Evolutionary conservation across 1,140 invertebrate genomes (phyloP), one percentile per base, ranked within the genome.

Genomic region (Pseudomyrmex dendroicus): DNA sequence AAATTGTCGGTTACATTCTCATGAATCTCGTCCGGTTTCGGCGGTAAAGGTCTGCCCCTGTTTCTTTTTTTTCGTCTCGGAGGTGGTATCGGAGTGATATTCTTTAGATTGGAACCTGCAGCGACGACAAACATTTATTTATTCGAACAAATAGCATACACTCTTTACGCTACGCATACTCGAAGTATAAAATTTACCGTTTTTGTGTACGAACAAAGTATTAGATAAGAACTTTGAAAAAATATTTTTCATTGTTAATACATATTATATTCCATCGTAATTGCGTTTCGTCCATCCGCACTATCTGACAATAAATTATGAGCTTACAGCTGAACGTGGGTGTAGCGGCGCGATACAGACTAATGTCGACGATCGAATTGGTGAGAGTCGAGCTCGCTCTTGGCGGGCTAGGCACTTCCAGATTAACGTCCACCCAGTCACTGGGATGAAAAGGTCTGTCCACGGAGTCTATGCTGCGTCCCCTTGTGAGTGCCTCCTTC

Each of bases 391-490:
- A 90, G 85, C 91, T 91, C 1, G 92, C 73, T 80, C 93, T 93
- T 66, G 92, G 92, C 78, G 94, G 92, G 84, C 92, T 92, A 22
- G 95, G 94, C 52, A 95, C 95, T 90, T 95, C 95, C 61, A 95
- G 92, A 86, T 95, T 93, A 76, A 94, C 95, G 87, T 95, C 95
- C 20, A 95, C 95, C 95, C 95, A 95, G 86, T 95, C 95, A 76
- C 94, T 94, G 44, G 95, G 94, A 86, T 94, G 94, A 87, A 94
- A 94, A 52, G 93, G 94, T 73, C 93, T 92, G 89, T 94, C 93
- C 56, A 94, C 92, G 25, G 94, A 94, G 86, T 94, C 93, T 91
- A 94, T 94, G 90, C 94, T 94, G 44, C 90, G 89, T 77, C 92
- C 93, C 63, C 93, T 90, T 5, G 89, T 89, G 68, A 94, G 78